Conservation (phyloP, 2,888 invertebrate genomes). For the Cheiracanthium punctorium region DNA sequence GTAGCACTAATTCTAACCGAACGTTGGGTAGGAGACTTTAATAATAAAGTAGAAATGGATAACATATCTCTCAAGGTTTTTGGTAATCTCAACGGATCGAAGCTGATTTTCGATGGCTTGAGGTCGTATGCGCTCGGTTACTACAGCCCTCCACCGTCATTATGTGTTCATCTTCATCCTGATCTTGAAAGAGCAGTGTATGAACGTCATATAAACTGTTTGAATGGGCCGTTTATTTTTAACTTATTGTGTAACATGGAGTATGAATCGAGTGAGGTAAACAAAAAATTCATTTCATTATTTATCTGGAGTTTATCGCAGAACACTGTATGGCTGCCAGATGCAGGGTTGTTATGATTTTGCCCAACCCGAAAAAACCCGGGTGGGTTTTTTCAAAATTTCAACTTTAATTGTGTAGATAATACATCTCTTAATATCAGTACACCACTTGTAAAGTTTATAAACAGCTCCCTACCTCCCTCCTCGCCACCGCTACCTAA, state of each 20-base stretch:
- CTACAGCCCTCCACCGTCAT: neutral
- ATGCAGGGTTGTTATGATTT: no score
- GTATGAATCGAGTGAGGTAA: constrained; percentile 73
- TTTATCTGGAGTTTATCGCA: no score
- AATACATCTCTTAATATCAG: no score
- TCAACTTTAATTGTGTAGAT: no score
- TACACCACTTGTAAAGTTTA: no score
- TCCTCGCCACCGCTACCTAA: no score
- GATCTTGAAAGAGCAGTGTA: constrained; percentile 24
- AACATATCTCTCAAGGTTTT: constrained; percentile 61
- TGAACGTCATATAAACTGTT: constrained; percentile 48
- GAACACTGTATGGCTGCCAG: no score
- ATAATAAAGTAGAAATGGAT: constrained; percentile 29
- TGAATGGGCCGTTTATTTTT: constrained; percentile 62
- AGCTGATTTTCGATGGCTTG: constrained; percentile 54
- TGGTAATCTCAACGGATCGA: constrained; percentile 20
- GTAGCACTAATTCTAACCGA: constrained; percentile 33
- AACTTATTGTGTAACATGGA: constrained; percentile 73
- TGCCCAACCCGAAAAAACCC: no score
- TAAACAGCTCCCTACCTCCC: no score
- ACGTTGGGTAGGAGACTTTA: constrained; percentile 48
- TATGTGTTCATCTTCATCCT: constrained; percentile 19
- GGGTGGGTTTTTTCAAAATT: no score
- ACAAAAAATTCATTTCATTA: neutral
- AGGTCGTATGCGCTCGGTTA: constrained; percentile 45